Evolutionary conservation across 2,797 vertebrate species (phyloP).

Genomic region (Tragelaphus eurycerus): DNA sequence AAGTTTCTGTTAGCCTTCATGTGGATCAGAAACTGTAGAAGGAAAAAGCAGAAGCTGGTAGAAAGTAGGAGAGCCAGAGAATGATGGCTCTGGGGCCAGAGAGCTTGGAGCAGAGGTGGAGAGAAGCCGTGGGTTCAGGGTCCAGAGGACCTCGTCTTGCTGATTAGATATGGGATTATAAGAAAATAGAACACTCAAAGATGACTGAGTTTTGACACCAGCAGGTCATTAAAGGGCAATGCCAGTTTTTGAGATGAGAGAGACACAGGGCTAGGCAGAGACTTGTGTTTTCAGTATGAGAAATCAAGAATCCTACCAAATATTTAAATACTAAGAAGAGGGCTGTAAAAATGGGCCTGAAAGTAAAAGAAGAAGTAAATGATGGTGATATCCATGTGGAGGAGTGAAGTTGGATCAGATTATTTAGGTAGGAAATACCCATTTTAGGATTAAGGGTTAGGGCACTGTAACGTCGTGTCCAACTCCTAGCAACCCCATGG

Average conservation of each 20-base stretch:
- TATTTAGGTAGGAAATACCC: neutral
- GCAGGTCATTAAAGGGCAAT: neutral
- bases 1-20: neutral
- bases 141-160: neutral
- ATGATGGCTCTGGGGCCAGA: neutral
- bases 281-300: neutral
- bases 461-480: neutral
- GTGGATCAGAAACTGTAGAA: neutral
- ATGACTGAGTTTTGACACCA: neutral
- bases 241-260: neutral
- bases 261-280: neutral
- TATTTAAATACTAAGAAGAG: neutral
- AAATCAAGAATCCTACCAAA: neutral
- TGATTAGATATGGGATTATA: neutral
- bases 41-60: neutral
- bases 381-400: neutral
- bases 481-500: too few species aligned
- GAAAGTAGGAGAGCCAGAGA: neutral
- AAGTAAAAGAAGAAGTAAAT: neutral
- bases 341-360: neutral
- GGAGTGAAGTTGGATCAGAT: neutral
- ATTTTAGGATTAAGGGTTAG: neutral
- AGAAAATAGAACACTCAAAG: neutral
- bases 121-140: neutral
- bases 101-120: neutral